Conservation (phyloP, 2,888 invertebrate species). For the Smittia sp. region DNA sequence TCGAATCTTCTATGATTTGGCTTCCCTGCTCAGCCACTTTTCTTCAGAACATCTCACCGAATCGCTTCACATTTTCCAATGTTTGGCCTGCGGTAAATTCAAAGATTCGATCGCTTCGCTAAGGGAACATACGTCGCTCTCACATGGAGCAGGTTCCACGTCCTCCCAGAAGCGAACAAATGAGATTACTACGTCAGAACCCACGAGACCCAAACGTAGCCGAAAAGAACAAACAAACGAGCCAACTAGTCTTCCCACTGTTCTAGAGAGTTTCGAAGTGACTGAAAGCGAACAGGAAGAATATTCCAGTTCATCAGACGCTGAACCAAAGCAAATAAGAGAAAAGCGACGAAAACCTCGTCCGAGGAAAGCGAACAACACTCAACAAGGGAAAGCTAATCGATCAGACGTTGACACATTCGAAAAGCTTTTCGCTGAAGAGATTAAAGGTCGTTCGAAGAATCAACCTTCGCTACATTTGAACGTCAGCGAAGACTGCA, state of each 20-base stretch:
- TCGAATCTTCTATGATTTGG: background rate
- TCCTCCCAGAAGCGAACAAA: background rate
- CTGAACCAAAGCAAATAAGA: background rate
- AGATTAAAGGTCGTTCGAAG: background rate
- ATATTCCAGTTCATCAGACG: background rate
- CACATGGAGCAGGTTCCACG: too few relatives aligned
- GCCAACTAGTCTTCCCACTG: too few relatives aligned
- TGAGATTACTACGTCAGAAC: background rate
- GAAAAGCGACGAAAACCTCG: background rate
- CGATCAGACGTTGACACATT: background rate
- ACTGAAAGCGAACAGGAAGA: background rate
- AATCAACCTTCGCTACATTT: background rate
- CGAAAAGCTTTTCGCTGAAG: constrained; percentile 5
- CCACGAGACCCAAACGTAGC: background rate
- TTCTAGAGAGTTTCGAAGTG: background rate
- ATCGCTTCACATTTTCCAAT: background rate
- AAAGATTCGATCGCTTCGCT: background rate
- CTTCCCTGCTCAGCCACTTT: background rate
- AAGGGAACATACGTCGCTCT: background rate
- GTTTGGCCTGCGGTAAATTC: background rate
- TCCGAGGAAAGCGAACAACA: background rate
- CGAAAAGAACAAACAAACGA: too few relatives aligned
- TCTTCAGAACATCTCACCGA: background rate
- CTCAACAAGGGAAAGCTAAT: background rate
- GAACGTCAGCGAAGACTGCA: background rate